phyloP scores from a whole-genome alignment of 2,888 invertebrate genomes.

The Leptarthrus brevirostris region DNA sequence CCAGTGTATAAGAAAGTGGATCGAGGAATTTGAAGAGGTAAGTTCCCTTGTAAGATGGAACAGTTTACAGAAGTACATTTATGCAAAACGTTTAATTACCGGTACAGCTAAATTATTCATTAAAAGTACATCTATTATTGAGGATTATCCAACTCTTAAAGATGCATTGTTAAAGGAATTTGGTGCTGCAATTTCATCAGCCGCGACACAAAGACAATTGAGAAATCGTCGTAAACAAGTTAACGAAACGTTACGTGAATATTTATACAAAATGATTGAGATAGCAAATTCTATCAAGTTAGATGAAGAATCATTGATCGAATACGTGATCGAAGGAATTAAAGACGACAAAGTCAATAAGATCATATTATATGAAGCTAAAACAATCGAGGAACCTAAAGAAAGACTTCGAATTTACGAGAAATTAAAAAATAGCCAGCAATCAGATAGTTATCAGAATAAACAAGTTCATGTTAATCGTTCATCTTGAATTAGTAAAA shows the following conservation, averaged over 20 bases:
- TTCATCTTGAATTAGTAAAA: background rate
- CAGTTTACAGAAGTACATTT: conserved; percentile 40
- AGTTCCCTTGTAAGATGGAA: conserved; percentile 7
- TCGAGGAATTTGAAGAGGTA: conserved; percentile 17
- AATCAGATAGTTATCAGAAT: no score
- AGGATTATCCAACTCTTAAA: conserved; percentile 38
- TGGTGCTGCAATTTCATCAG: conserved; percentile 19
- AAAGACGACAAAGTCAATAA: conserved; percentile 50
- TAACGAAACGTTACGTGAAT: conserved; percentile 49
- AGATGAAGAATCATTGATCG: conserved; percentile 49
- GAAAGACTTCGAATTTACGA: conserved; percentile 48
- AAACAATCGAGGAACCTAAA: conserved; percentile 43
- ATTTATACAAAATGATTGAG: conserved; percentile 45
- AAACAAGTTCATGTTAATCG: no score
- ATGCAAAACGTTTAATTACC: background rate
- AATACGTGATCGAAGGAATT: conserved; percentile 47
- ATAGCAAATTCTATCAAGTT: conserved; percentile 46
- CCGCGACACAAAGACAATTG: conserved; percentile 45
- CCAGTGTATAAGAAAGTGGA: background rate
- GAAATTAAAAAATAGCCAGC: conserved; percentile 7
- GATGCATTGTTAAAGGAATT: conserved; percentile 46
- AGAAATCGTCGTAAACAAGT: conserved; percentile 48
- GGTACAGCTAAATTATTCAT: background rate
- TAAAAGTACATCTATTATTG: conserved; percentile 9
- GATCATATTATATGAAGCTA: conserved; percentile 48